Evolutionary conservation across 2,888 invertebrate species (phyloP), one percentile per base, ranked within the genome.

Genomic region (Zeuzera pyrina): DNA sequence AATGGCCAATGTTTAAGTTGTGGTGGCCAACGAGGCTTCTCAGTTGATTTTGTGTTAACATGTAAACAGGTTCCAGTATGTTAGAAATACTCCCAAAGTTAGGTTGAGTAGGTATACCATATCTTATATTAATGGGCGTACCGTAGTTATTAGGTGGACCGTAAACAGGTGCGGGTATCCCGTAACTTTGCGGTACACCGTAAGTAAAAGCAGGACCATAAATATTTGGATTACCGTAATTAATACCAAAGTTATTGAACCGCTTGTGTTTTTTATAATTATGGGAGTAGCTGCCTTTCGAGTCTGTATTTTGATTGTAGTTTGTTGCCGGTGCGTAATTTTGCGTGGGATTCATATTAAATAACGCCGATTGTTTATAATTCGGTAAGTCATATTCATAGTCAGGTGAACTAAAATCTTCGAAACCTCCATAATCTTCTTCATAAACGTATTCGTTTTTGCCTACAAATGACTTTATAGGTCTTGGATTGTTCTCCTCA

Each of bases 1-100:
- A 52, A 50, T 79, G 78, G 21, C 69, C 64, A 14, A 79, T 72
- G 36, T 81, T 78, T 1, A 74, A 41, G 37, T 73, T 74, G 23
- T 72, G 66, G 29, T 71, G 64, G 0, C 74, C 73, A 2, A 78
- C 47, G 1, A 83, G 38, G 13, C 60, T 60, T 44, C 72, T 71
- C 2, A 83, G 41, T 29, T 83, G 78, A 0, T 71, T 54, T 35
- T 72, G 64, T 1, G 79, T 77, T 6, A 83, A 36, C 59, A 83
- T 62, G 29, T 78, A 81, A 0, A 81, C 61, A 0, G 81, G 79
- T 42, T 83, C 79, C 12, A 68, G 39, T 3, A 15, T 23, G 25
- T 35, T 16, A 28, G 23, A n/a, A 15, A 8, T 5, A 42, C 32
- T 23, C 34, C 25, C n/a, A n/a, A n/a, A n/a, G 5, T 12, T 5